Base-by-base conservation (phyloP, 2,888 invertebrate genomes). In the Maniola hyperantus region DNA sequence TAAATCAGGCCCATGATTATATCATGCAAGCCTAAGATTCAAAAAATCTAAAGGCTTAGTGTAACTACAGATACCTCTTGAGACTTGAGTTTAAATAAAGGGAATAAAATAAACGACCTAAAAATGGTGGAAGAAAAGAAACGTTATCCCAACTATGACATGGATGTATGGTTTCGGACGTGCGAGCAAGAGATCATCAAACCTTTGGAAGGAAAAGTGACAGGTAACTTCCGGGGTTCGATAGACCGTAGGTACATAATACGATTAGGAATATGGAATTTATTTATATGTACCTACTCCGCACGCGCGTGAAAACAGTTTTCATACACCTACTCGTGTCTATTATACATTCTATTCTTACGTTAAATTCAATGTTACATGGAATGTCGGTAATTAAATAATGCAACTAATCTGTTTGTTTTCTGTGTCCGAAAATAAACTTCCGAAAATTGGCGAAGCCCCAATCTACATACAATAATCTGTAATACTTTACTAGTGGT, bases 161-260 rank as follows among this genome's bases (percentile, higher is more conserved):
- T 93, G 0, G 93, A 92, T 39, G 93, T 96, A 54, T 96, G 96
- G 96, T 79, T 96, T 72, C 91, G 96, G 68, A 95, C 95, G 0
- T 97, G 96, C 75, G 93, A 94, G 65, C 77, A 94, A 61, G 96
- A 97, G 87, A 93, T 96, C 20, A 82, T 92, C 11, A 89, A 94
- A 68, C 96, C 96, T 0, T 85, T 96, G 18, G 76, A 85, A 66
- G 96, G 96, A 5, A 82, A 85, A 70, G 76, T 93, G 2, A 89
- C 84, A 77, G 96, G 95, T 79, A 34, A 26, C 4, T 26, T 26
- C 26, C n/a, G n/a, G n/a, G n/a, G n/a, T n/a, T n/a, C n/a, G n/a
- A n/a, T n/a, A n/a, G n/a, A n/a, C n/a, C n/a, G n/a, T n/a, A n/a
- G n/a, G n/a, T n/a, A n/a, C n/a, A n/a, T n/a, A n/a, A n/a, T n/a